These are phyloP conservation scores for Elachura formosa DNA, from an alignment of 2,113 vertebrate genomes.

Conservation along the genomic window DNA sequence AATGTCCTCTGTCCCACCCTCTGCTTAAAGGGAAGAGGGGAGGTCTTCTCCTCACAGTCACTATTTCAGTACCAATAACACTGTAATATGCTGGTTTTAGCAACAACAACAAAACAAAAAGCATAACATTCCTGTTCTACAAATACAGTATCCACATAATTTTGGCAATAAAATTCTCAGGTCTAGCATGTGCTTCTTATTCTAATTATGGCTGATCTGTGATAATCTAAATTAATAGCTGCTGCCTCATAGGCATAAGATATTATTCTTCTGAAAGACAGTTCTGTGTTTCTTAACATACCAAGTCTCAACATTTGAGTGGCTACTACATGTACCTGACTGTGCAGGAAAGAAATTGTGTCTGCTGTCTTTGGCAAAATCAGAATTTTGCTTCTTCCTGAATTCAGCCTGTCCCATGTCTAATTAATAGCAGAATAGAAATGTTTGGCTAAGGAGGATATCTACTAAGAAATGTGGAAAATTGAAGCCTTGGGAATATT, in stretches of 20 bases:
- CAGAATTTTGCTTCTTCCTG: neutral
- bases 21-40: neutral
- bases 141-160: neutral
- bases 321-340: neutral
- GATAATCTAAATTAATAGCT: neutral
- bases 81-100: neutral
- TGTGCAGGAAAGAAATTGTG: neutral
- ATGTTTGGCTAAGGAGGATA: neutral
- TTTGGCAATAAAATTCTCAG: neutral
- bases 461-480: neutral
- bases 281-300: neutral
- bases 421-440: neutral
- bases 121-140: neutral
- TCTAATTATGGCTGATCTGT: neutral
- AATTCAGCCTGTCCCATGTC: neutral
- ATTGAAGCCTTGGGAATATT: neutral
- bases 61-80: neutral
- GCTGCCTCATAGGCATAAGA: neutral
- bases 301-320: neutral
- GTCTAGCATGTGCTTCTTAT: neutral
- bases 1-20: neutral
- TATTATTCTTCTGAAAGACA: neutral
- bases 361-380: neutral
- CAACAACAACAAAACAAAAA: neutral
- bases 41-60: neutral